Evolutionary conservation across 2,113 vertebrate genomes (phyloP), one percentile per base, ranked within the genome.

Genomic region (Columbina picui): DNA sequence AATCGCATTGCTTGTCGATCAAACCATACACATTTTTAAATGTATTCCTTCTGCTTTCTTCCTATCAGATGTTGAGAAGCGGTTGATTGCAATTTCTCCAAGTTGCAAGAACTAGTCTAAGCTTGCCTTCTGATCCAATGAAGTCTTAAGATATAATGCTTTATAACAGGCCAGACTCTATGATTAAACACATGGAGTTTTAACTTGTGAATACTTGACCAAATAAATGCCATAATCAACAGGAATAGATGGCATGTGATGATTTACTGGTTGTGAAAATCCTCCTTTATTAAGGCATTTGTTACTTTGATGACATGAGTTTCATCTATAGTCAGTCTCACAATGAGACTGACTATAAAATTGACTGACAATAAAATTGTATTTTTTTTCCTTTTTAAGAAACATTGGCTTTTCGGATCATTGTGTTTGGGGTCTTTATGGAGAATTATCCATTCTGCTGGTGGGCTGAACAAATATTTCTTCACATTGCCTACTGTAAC

Each of bases 41-140:
- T 86, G 50, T 13, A 50, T 87, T 74, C 82, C 36, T 92, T 59
- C 52, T 74, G 39, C 57, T 71, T 78, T 60, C 36, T 79, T 91
- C 82, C 73, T 84, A 89, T 97, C 94, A 95, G 96, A 89, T 95
- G 87, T 94, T 96, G 96, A 92, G 94, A 96, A 97, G 94, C 25
- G 47, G 49, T 77, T 90, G 85, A 75, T 61, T 95, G 76, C 74
- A 87, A 3, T 95, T 96, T 94, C 83, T 94, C 67, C 32, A 36
- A 93, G 81, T 79, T 95, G 41, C 59, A 87, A 70, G 69, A 90
- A 75, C 94, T 73, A 95, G 97, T 92, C 80, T 80, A 84, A 94
- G 82, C 97, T 87, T 96, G 96, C 77, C 93, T 91, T 90, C 47
- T 82, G 88, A 92, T 95, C 91, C 86, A 88, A 85, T 95, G 41